These are phyloP conservation scores for Spilosoma lubricipeda DNA, from an alignment of 2,888 invertebrate genomes.

Conservation along the genomic window DNA sequence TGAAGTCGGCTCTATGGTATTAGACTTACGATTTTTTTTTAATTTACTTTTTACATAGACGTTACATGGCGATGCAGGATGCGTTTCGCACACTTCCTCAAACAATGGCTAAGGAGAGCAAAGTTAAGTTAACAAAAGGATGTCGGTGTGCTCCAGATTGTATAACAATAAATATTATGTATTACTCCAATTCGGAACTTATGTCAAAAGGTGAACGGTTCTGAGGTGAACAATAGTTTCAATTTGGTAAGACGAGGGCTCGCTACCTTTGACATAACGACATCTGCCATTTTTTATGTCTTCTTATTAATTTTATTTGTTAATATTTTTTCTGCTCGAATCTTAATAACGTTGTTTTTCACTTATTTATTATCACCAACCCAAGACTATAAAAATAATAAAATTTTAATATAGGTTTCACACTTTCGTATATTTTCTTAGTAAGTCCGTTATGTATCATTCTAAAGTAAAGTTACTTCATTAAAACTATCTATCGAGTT, in stretches of 20 bases:
- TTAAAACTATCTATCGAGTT: not conserved
- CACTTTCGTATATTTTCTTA: not conserved
- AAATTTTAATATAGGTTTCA: not conserved
- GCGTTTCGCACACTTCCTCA: slow-evolving; percentile 80
- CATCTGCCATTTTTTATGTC: slow-evolving; percentile 64
- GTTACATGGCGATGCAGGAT: slow-evolving; percentile 47
- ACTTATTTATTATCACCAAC: too few relatives aligned
- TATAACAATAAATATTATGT: slow-evolving; percentile 78
- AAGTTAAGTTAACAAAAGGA: slow-evolving; percentile 64
- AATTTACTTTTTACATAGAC: slow-evolving; percentile 22
- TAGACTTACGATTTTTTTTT: slow-evolving; percentile 29
- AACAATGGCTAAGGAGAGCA: slow-evolving; percentile 58
- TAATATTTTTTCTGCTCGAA: slow-evolving; percentile 18
- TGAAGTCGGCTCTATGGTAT: slow-evolving; percentile 23
- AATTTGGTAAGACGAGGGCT: slow-evolving; percentile 63
- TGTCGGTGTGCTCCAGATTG: slow-evolving; percentile 74
- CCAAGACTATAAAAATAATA: not conserved
- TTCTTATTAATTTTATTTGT: slow-evolving; percentile 43
- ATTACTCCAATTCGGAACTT: slow-evolving; percentile 69
- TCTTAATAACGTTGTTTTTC: not conserved
- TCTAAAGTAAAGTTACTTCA: not conserved
- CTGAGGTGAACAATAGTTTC: slow-evolving; percentile 71
- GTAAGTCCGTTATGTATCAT: not conserved
- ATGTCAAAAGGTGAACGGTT: slow-evolving; percentile 63
- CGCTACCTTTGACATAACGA: slow-evolving; percentile 58